Base-by-base conservation (phyloP, 1,140 invertebrate species). In the Drosophila nannoptera region DNA sequence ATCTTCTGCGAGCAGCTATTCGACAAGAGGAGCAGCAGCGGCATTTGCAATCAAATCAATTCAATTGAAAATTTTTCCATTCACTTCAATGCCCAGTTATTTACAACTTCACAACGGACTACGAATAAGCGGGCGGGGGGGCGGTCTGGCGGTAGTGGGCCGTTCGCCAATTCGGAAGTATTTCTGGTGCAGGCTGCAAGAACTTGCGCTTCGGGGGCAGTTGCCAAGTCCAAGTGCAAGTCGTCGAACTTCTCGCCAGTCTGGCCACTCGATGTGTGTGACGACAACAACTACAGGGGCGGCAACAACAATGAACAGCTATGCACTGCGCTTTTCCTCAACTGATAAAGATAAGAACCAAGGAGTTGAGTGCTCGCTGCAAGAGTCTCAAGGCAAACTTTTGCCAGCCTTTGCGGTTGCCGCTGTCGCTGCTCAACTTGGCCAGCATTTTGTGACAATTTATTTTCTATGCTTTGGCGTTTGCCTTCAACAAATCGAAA, bases 401-500 rank as follows among this genome's bases (percentile, higher is more conserved):
- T 73, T 67, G 69, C 46, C 70, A 62, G 56, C 33, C 64, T 63
- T 58, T 40, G 52, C 60, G 61, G 70, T 74, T 69, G 53, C 74
- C 60, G 59, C 40, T 50, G 68, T 33, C 53, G 69, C 70, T 48
- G 60, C 62, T 55, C 67, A 72, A 83, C 52, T 81, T 86, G 73
- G 72, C 78, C 64, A 64, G 68, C 60, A 77, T 86, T 86, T 87
- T 77, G 81, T 84, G 81, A 84, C 81, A 84, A 84, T 84, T 84
- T 84, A 84, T 84, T 86, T 84, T 81, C 80, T 70, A 69, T 80
- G 81, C 81, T 77, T 81, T 81, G 81, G 77, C 63, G 69, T 81
- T 84, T 84, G 81, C 67, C 77, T 84, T 84, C 82, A 81, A 81
- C 81, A 86, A 84, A 84, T 84, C 82, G 82, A 86, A 84, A 84